These are phyloP conservation scores for Panurus biarmicus DNA, from an alignment of 2,113 vertebrate genomes.

Conservation along the genomic window DNA sequence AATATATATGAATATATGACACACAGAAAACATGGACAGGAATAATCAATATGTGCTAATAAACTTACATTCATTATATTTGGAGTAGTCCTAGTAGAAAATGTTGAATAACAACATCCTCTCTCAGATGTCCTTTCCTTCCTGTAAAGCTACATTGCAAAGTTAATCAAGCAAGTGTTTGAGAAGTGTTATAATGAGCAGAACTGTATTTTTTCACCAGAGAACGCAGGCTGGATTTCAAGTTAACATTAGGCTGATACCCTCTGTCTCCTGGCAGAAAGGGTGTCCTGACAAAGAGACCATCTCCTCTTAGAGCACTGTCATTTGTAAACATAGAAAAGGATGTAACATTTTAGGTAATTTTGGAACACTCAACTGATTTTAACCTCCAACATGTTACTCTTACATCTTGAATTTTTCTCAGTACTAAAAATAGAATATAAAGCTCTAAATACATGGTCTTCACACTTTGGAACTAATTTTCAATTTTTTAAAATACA, in stretches of 20 bases:
- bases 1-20: not conserved
- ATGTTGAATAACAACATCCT: not conserved
- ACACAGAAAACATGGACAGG: not conserved
- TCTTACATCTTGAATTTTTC: rapidly evolving
- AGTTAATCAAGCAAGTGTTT: not conserved
- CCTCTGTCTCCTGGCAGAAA: not conserved
- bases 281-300: not conserved
- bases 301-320: not conserved
- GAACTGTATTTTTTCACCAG: not conserved
- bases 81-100: not conserved
- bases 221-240: not conserved
- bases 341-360: not conserved
- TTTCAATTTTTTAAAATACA: not conserved
- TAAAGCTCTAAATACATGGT: not conserved
- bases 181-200: not conserved
- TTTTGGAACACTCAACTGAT: not conserved
- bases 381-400: not conserved
- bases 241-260: not conserved
- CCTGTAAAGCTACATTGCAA: not conserved
- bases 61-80: not conserved
- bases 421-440: not conserved
- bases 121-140: not conserved
- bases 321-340: not conserved
- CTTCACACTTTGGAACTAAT: not conserved
- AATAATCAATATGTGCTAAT: not conserved